phyloP scores from a whole-genome alignment of 2,113 vertebrate genomes.

The Hirundichthys speculiger region DNA sequence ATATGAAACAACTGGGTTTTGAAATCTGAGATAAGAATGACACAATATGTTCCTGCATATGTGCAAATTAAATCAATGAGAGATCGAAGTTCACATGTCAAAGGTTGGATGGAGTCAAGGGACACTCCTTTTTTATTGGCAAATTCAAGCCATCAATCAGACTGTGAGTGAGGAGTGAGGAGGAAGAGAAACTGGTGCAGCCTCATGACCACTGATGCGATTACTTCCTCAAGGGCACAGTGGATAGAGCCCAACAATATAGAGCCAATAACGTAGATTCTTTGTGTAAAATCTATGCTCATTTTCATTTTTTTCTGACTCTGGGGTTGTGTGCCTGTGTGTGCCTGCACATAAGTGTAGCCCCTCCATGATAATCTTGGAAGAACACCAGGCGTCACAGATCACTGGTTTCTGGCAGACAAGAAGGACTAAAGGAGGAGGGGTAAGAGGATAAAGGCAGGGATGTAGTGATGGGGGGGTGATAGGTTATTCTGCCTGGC shows the following conservation, averaged over 20 bases:
- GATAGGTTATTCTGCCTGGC: conserved; percentile 53
- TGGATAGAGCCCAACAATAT: conserved; percentile 9
- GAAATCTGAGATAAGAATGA: background rate
- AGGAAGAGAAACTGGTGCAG: conserved; percentile 35
- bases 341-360: background rate
- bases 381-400: conserved; percentile 50
- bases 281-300: background rate
- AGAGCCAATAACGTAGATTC: background rate
- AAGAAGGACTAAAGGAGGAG: conserved; percentile 8
- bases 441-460: conserved; percentile 47
- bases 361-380: conserved; percentile 42
- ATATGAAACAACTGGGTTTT: no score
- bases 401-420: conserved; percentile 48
- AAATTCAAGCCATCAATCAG: conserved; percentile 60
- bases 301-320: conserved; percentile 17
- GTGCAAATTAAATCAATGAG: conserved; percentile 34
- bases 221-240: conserved; percentile 57
- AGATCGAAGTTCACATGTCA: conserved; percentile 46
- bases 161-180: conserved; percentile 39
- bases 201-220: conserved; percentile 61
- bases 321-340: background rate
- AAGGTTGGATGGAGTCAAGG: conserved; percentile 38
- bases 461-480: conserved; percentile 38
- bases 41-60: background rate
- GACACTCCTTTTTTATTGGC: conserved; percentile 53